Percentiles rank a stretch among this genome's conserved stretches.
These are phyloP conservation scores for Peromyscus californicus DNA, from an alignment of 2,113 vertebrate species.

Conservation along the genomic window DNA sequence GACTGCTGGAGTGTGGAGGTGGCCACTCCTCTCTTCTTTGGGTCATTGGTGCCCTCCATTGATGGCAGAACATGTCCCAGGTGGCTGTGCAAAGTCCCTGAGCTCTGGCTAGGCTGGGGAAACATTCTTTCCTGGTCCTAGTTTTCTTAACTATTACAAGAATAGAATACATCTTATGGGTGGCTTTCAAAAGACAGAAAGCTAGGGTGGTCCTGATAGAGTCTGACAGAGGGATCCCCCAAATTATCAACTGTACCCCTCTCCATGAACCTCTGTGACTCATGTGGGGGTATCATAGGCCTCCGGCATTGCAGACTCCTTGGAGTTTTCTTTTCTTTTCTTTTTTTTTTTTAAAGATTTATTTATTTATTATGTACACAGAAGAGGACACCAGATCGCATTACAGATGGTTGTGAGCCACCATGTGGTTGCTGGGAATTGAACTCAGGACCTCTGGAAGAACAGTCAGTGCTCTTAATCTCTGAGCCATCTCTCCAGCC, in stretches of 20 bases:
- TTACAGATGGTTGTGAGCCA: no score
- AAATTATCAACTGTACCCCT: background rate
- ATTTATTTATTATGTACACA: no score
- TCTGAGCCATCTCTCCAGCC: no score
- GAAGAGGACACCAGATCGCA: no score
- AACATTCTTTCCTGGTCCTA: background rate
- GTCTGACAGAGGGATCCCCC: background rate
- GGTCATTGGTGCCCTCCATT: background rate
- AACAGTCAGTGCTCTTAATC: no score
- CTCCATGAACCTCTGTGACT: background rate
- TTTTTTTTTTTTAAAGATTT: no score
- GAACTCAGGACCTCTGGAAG: no score
- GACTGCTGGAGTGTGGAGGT: background rate
- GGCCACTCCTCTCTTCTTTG: background rate
- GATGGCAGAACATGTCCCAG: background rate
- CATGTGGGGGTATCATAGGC: background rate
- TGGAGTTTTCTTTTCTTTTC: background rate
- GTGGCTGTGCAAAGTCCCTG: background rate
- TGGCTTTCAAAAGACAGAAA: constrained; percentile 1
- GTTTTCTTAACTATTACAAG: background rate
- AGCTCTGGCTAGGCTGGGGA: background rate
- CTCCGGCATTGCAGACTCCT: accelerated
- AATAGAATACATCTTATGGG: background rate
- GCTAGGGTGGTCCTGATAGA: background rate
- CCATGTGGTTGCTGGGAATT: no score